A percentile compares a stretch with the other conserved stretches of the same genome.
Conservation (phyloP, 2,113 vertebrate genomes). For the Meleagris gallopavo region DNA sequence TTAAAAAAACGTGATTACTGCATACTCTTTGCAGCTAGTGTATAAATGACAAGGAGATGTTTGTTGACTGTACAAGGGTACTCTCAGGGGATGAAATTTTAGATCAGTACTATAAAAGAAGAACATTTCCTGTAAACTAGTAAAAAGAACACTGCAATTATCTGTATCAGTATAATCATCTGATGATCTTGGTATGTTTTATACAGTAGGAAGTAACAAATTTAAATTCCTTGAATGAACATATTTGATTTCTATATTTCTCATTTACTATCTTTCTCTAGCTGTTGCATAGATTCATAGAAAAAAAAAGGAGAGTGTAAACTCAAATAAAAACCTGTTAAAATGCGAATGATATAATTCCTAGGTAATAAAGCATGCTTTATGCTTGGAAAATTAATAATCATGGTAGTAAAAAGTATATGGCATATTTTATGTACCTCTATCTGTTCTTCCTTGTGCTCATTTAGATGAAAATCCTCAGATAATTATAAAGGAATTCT, state of each 20-base stretch:
- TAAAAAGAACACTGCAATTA: neutral
- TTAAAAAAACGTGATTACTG: neutral
- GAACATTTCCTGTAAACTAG: neutral
- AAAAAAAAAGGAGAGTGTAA: constrained; percentile 27
- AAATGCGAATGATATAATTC: constrained; percentile 76
- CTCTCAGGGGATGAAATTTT: neutral
- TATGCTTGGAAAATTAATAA: constrained; percentile 67
- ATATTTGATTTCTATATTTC: neutral
- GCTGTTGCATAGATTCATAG: constrained; percentile 19
- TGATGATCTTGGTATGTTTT: neutral
- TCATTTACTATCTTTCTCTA: constrained; percentile 24
- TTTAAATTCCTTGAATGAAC: neutral
- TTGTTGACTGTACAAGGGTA: neutral
- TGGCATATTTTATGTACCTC: constrained; percentile 58
- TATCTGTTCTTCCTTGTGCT: constrained; percentile 59
- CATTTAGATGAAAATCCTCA: constrained; percentile 45
- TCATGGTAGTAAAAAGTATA: constrained; percentile 62
- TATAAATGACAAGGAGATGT: neutral
- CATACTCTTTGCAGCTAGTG: rapidly evolving
- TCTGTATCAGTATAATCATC: neutral
- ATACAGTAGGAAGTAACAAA: neutral
- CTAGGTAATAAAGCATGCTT: constrained; percentile 66
- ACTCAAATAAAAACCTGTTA: constrained; percentile 69
- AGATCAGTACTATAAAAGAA: neutral
- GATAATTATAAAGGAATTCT: constrained; percentile 44